Evolutionary conservation across 2,797 vertebrate species (phyloP).

Genomic region (Oreortyx pictus): DNA sequence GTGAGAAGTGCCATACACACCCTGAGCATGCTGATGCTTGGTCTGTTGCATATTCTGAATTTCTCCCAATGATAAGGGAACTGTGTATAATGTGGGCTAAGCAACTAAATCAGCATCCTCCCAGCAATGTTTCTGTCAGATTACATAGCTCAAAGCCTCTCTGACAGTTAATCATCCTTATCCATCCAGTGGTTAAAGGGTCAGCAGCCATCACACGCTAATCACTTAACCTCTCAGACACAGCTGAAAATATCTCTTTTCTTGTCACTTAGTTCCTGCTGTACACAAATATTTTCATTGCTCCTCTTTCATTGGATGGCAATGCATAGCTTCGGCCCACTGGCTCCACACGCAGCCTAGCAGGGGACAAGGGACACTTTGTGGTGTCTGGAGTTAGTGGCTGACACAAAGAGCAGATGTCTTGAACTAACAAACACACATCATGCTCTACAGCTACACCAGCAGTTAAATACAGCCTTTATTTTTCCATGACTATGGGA

Average conservation of each 20-base stretch:
- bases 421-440: slow-evolving; percentile 85
- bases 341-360: slow-evolving; percentile 63
- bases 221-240: slow-evolving; percentile 44
- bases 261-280: slow-evolving; percentile 7
- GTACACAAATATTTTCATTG: slow-evolving; percentile 70
- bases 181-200: slow-evolving; percentile 9
- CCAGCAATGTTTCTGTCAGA: slow-evolving; percentile 42
- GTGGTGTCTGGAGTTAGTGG: slow-evolving; percentile 76
- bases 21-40: neutral
- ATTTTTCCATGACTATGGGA: slow-evolving; percentile 76
- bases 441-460: slow-evolving; percentile 70
- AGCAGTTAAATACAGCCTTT: slow-evolving; percentile 72
- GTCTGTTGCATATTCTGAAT: slow-evolving; percentile 44
- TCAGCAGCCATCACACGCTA: slow-evolving; percentile 60
- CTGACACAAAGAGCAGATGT: slow-evolving; percentile 85
- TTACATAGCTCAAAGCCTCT: slow-evolving; percentile 34
- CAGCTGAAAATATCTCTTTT: neutral
- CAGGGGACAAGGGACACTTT: slow-evolving; percentile 37
- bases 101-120: slow-evolving; percentile 47
- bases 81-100: neutral
- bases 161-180: slow-evolving; percentile 54
- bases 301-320: slow-evolving; percentile 51
- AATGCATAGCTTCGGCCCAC: slow-evolving; percentile 71
- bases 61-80: slow-evolving; percentile 14
- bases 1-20: neutral